Base-by-base conservation (phyloP, 2,888 invertebrate genomes). In the Eupithecia abbreviata region DNA sequence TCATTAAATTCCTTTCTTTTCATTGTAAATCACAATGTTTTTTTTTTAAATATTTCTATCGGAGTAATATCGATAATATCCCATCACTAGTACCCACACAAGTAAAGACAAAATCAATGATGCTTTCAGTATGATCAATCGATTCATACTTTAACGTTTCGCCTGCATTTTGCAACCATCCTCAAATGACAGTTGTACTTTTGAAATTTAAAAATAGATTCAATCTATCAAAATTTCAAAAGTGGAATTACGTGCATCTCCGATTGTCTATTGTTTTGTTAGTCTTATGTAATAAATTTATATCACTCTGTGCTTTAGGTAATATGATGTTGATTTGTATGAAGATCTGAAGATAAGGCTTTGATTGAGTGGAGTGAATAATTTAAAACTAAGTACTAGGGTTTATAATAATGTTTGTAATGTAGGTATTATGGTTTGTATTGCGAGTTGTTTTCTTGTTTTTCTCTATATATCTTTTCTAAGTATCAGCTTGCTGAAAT, bases 221-320 rank as follows among this genome's bases (percentile, higher is more conserved):
- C 85, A 86, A 91, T 90, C 90, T 87, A 91, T 91, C 91, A 90
- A 88, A 79, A 67, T 73, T 76, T 91, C 91, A 90, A 88, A 79
- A 69, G 74, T 75, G 18, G 58, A 74, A 76, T 82, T 82, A 76
- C 82, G 82, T 81, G 68, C 78, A 79, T 81, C 81, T 81, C 81
- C 78, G 79, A 77, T 79, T 71, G 81, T 79, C 79, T 80, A 82
- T 82, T 82, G 82, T 82, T 81, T 58, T 80, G 78, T 79, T 75
- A 72, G 79, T 72, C 62, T 77, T 78, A 75, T 79, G 3, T 41
- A 66, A 13, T 4, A n/a, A 68, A 75, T 73, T 67, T 43, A 43
- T 13, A n/a, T 15, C 45, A 67, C n/a, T 67, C 43, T 45, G 67
- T 67, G 67, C 6, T 41, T 15, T 3, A n/a, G n/a, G n/a, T n/a